Conservation (phyloP, 2,888 invertebrate genomes). For the Stenichneumon culpator region DNA sequence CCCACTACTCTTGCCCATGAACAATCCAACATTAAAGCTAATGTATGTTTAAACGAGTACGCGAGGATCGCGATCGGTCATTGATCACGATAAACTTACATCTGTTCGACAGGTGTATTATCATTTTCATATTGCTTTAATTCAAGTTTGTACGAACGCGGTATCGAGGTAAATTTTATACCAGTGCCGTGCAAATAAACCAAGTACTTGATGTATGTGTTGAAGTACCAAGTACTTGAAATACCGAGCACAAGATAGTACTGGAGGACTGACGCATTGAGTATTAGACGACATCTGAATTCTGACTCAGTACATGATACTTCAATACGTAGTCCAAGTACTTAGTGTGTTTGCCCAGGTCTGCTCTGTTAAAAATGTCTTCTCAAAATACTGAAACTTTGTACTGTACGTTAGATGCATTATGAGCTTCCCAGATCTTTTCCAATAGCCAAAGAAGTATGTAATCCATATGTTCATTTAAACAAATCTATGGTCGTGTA, state of each 20-base stretch:
- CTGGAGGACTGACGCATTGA: too few relatives aligned
- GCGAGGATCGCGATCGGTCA: slow-evolving; percentile 1
- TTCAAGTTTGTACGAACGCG: not conserved
- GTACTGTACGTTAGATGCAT: not conserved
- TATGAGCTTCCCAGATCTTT: not conserved
- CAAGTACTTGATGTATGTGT: too few relatives aligned
- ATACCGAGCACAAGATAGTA: too few relatives aligned
- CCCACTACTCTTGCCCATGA: not conserved
- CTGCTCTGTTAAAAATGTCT: not conserved
- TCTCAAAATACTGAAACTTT: not conserved
- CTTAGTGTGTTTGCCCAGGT: too few relatives aligned
- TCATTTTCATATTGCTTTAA: not conserved
- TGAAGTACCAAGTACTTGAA: too few relatives aligned
- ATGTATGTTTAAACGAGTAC: not conserved
- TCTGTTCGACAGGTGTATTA: slow-evolving; percentile 24
- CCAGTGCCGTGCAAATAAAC: too few relatives aligned
- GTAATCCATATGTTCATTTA: too few relatives aligned
- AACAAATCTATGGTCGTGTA: not conserved
- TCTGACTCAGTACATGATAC: too few relatives aligned
- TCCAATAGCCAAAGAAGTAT: not conserved
- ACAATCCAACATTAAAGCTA: slow-evolving; percentile 10
- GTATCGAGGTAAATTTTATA: not conserved
- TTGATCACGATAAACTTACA: slow-evolving; percentile 28
- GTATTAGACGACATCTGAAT: too few relatives aligned
- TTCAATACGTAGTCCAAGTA: too few relatives aligned